phyloP scores from a whole-genome alignment of 1,140 invertebrate genomes.

The Drosophila grimshawi region DNA sequence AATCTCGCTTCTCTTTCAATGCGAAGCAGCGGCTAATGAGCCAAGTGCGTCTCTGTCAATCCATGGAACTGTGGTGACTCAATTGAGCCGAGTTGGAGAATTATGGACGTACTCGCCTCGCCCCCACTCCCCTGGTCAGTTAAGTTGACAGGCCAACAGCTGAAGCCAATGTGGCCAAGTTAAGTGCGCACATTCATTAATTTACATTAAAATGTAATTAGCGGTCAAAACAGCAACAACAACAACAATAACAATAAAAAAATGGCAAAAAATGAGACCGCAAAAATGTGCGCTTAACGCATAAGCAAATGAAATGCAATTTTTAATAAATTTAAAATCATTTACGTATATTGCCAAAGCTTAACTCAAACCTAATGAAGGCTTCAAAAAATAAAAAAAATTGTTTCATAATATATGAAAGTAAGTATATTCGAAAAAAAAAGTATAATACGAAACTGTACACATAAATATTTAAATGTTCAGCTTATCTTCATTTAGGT shows the following conservation, averaged over 20 bases:
- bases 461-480: too few relatives aligned
- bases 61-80: slow-evolving; percentile 57
- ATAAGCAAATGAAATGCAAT: slow-evolving; percentile 64
- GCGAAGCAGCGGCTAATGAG: slow-evolving; percentile 61
- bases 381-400: neutral
- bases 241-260: slow-evolving; percentile 9
- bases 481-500: too few relatives aligned
- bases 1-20: slow-evolving; percentile 60
- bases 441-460: too few relatives aligned
- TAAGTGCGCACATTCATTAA: slow-evolving; percentile 77
- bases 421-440: too few relatives aligned
- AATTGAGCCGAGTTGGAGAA: slow-evolving; percentile 40
- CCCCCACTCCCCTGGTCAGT: slow-evolving; percentile 28
- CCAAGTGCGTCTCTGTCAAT: slow-evolving; percentile 55
- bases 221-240: slow-evolving; percentile 60
- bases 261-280: slow-evolving; percentile 51
- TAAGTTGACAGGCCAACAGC: slow-evolving; percentile 60
- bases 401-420: neutral
- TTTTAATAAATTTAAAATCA: slow-evolving; percentile 50
- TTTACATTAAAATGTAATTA: slow-evolving; percentile 82
- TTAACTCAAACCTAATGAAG: slow-evolving; percentile 1
- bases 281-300: slow-evolving; percentile 56
- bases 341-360: slow-evolving; percentile 19
- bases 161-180: slow-evolving; percentile 58
- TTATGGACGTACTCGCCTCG: slow-evolving; percentile 1